Base-by-base conservation (phyloP, 2,888 invertebrate genomes). In the Ommatoiulus sabulosus region DNA sequence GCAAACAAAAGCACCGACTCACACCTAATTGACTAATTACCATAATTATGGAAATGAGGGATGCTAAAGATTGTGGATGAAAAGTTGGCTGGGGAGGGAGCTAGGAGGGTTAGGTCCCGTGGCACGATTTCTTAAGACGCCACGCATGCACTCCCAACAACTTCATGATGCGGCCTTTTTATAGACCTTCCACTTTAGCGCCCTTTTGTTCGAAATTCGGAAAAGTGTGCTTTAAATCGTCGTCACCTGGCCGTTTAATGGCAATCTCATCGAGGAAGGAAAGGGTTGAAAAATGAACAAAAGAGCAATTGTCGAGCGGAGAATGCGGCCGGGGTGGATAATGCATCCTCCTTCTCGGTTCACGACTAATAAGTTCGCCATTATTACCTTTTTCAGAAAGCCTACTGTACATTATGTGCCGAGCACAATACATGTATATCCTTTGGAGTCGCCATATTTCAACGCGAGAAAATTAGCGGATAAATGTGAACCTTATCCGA, bases 1-100 rank as follows among this genome's bases (percentile, higher is more conserved):
- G 52, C 52, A 52, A 52, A 52, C 52, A 52, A 52, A 52, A 52
- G 52, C 52, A 52, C 52, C 52, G 52, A 52, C 52, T 52, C 52
- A 52, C 52, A 52, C 52, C 52, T 52, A 52, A 52, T 52, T 52
- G 52, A 52, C 52, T 52, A 52, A 52, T 52, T 52, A 52, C 52
- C 52, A 52, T 52, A 52, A 52, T 52, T 52, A 52, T 52, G 52
- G 52, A 52, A 52, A 52, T 52, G 52, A 52, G 52, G 52, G 52
- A 52, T 52, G 52, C 17, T 52, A 12, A 17, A 52, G 52, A 52
- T 52, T 52, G 52, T 12, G 52, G 52, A 35, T 35, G 35, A 52
- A 52, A 52, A 15, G 17, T 12, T 48, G 48, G 8, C 12, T 3
- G 48, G 3, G 48, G 52, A 1, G 15, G 52, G 4, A 52, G 52